Base-by-base conservation (phyloP, 1,140 invertebrate genomes). In the Pogonomyrmex californicus region DNA sequence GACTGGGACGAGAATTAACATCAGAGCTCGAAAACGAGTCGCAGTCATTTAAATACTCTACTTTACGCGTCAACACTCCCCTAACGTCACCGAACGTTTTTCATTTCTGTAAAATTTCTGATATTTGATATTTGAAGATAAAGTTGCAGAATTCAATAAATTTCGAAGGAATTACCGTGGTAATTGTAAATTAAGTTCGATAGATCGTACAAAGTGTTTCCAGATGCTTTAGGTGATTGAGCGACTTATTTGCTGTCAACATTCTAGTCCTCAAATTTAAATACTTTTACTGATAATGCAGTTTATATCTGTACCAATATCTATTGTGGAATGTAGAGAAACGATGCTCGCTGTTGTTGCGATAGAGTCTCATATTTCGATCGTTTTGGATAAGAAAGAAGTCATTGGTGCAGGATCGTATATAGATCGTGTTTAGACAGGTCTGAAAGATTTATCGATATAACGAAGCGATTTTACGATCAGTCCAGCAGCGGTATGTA, bases 371-470 rank as follows among this genome's bases (percentile, higher is more conserved):
- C 73, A 36, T 54, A 17, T 71, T 73, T 65, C 33, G 36, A 23
- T 12, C 38, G 14, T 41, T 56, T 44, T 7, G 38, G 56, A 38
- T 66, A n/a, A 17, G 54, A 81, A 76, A 89, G 23, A 89, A 88
- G 33, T 68, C 36, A 62, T 56, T 73, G 38, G 5, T n/a, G 10
- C 49, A n/a, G 47, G 82, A 91, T 91, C 70, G 60, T 81, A 70
- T n/a, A 47, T 86, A 85, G 89, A 91, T 92, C 88, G 86, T 92
- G 92, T 92, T 93, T 93, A 89, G 91, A 93, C 92, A 92, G 71
- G 81, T 78, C 4, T 73, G 89, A 88, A 87, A 91, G 92, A 93
- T 93, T 93, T 93, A 93, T 93, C 89, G 92, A 89, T 90, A 89
- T 90, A 77, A 66, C 79, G 68, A 86, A 71, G 81, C 71, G 85